Evolutionary conservation across 2,113 vertebrate genomes (phyloP).

Genomic region (Struthidea cinerea): DNA sequence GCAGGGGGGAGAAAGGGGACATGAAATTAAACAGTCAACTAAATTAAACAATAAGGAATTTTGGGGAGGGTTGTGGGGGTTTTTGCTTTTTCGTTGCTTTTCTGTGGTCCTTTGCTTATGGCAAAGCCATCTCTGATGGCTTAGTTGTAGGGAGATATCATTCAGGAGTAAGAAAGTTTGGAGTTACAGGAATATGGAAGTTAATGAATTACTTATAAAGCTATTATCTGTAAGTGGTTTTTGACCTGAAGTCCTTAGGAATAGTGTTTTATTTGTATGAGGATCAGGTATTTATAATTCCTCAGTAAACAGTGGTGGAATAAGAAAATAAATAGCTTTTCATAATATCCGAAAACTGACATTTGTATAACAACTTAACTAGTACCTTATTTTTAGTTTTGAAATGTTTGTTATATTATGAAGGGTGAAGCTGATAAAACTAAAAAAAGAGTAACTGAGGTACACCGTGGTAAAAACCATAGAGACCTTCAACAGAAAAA

Average conservation of each 20-base stretch:
- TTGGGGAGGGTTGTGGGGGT: rapidly evolving
- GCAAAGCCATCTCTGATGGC: background rate
- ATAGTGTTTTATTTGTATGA: background rate
- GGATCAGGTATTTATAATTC: background rate
- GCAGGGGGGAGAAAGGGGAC: background rate
- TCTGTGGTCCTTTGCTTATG: rapidly evolving
- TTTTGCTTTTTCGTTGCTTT: background rate
- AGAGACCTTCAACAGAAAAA: background rate
- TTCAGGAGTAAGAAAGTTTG: background rate
- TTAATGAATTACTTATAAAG: background rate
- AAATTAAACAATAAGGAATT: background rate
- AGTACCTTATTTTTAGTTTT: background rate
- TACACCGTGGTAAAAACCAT: background rate
- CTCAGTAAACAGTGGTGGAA: background rate
- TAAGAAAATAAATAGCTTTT: background rate
- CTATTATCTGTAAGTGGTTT: background rate
- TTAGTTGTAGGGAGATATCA: background rate
- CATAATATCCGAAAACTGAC: background rate
- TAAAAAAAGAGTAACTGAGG: background rate
- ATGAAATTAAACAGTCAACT: background rate
- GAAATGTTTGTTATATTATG: background rate
- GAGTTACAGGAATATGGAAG: background rate
- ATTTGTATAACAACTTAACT: background rate
- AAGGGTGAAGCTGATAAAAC: background rate
- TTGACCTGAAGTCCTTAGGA: background rate